Evolutionary conservation across 1,140 invertebrate species (phyloP).

Genomic region (Dreissena rostriformis): DNA sequence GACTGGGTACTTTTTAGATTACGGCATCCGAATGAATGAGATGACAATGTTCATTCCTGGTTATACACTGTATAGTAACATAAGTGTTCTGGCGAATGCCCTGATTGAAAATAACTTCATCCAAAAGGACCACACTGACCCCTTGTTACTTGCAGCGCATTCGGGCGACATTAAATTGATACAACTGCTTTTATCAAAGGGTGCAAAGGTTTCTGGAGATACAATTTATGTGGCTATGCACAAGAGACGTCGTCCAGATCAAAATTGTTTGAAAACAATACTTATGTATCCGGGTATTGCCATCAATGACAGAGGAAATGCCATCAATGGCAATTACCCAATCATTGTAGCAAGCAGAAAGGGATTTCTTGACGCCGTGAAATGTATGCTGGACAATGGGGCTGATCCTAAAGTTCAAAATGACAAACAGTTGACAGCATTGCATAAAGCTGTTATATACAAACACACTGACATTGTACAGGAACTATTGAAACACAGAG

Average conservation of each 20-base stretch:
- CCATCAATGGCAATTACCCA: constrained; percentile 16
- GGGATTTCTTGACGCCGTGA: constrained; percentile 9
- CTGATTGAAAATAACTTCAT: not conserved
- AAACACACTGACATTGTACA: constrained; percentile 10
- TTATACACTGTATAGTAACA: not conserved
- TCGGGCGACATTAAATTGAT: constrained; percentile 10
- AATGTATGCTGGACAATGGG: constrained; percentile 1
- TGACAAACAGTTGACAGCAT: constrained; percentile 3
- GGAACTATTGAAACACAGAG: constrained; percentile 6
- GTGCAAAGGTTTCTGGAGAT: constrained; percentile 27
- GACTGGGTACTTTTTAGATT: constrained; percentile 34
- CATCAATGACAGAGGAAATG: constrained; percentile 30
- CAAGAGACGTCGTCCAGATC: not conserved
- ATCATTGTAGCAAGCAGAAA: constrained; percentile 9
- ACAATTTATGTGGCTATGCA: constrained; percentile 10
- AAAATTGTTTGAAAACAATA: not conserved
- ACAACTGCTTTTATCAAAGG: not conserved
- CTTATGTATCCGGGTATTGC: not conserved
- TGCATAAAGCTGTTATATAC: constrained; percentile 29
- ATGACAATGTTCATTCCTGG: not conserved
- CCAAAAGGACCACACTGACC: constrained; percentile 2
- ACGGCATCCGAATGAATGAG: constrained; percentile 5
- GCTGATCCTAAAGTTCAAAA: constrained; percentile 11
- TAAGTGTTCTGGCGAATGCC: not conserved
- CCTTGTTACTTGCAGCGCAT: constrained; percentile 34